A percentile compares a stretch with the other conserved stretches of the same genome.
phyloP scores from a whole-genome alignment of 92 coral and sea anemone species.

The Porites divaricata region DNA sequence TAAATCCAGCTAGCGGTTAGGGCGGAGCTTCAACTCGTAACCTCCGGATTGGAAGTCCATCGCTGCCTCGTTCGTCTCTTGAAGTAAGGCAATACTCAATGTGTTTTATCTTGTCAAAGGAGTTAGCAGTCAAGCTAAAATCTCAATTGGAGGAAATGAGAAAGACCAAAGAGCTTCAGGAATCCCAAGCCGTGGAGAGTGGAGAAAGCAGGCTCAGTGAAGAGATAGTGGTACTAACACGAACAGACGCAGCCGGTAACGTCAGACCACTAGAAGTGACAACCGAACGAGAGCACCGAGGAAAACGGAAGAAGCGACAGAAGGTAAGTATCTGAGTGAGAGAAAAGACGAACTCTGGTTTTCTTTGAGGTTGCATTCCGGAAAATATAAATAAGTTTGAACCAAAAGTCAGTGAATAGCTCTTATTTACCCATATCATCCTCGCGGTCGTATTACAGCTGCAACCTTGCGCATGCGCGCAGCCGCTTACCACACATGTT shows the following conservation, averaged over 20 bases:
- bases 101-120: conserved; percentile 46
- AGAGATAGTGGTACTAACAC: conserved; percentile 82
- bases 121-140: conserved; percentile 81
- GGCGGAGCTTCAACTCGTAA: too few species aligned
- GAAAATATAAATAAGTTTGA: too few species aligned
- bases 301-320: conserved; percentile 79
- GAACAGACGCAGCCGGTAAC: conserved; percentile 91
- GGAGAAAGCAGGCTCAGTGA: conserved; percentile 30
- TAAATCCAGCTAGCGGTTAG: too few species aligned
- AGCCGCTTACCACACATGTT: too few species aligned
- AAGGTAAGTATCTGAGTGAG: conserved; percentile 49
- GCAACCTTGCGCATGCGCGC: too few species aligned
- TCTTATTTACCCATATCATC: too few species aligned
- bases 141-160: conserved; percentile 85
- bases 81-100: background rate
- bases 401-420: too few species aligned
- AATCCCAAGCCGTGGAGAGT: conserved; percentile 37
- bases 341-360: background rate
- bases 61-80: too few species aligned
- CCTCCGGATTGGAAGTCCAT: too few species aligned
- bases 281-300: conserved; percentile 59
- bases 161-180: conserved; percentile 81
- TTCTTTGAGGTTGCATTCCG: too few species aligned
- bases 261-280: conserved; percentile 83
- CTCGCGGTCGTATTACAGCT: too few species aligned